Conservation (phyloP, 2,797 vertebrate species). For the Mormyrops boulengeri region DNA sequence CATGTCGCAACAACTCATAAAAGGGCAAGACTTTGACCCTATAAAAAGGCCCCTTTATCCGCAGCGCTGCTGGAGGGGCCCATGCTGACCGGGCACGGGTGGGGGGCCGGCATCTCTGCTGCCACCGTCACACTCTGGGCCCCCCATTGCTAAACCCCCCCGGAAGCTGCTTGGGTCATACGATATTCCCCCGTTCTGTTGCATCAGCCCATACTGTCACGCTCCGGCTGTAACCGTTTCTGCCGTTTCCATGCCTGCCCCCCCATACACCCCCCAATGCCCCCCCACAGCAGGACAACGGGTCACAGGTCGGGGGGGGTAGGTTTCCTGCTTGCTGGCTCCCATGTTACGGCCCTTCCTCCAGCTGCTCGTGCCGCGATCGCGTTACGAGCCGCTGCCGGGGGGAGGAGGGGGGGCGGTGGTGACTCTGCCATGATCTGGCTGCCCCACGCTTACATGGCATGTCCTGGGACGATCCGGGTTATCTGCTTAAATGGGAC, state of each 20-base stretch:
- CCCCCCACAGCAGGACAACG: conserved; percentile 41
- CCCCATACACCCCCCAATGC: no score
- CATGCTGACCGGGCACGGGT: conserved; percentile 14
- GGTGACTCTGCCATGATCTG: neutral
- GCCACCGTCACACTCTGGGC: neutral
- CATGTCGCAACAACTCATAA: conserved; percentile 71
- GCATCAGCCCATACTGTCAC: neutral
- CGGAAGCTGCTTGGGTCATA: neutral
- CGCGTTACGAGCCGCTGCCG: conserved; percentile 14
- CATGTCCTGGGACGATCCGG: neutral
- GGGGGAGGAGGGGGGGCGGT: neutral
- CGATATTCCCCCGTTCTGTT: neutral
- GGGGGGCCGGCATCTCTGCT: conserved; percentile 14
- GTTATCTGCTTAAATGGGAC: conserved; percentile 16
- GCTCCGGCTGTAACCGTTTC: neutral
- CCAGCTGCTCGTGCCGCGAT: conserved; percentile 19
- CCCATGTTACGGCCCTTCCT: conserved; percentile 43
- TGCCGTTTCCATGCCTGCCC: neutral
- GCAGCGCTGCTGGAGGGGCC: neutral
- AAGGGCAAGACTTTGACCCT: conserved; percentile 68
- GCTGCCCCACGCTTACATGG: neutral
- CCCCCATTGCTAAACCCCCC: neutral
- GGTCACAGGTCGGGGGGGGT: conserved; percentile 56
- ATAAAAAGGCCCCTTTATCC: conserved; percentile 26
- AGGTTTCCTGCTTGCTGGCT: conserved; percentile 55